phyloP scores from a whole-genome alignment of 2,888 invertebrate species.

The Pecten maximus region DNA sequence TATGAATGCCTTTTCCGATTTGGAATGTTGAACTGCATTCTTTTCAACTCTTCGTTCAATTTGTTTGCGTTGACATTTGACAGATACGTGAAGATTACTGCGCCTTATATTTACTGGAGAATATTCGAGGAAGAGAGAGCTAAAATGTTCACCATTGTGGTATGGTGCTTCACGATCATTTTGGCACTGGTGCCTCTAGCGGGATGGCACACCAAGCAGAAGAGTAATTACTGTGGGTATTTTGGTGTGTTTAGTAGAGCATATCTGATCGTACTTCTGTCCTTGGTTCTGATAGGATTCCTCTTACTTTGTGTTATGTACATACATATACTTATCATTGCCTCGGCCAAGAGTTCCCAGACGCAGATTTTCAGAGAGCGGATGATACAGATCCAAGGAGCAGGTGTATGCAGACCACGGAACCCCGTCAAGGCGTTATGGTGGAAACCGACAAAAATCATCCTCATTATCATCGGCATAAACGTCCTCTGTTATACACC shows the following conservation, averaged over 20 bases:
- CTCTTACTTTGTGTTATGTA: not conserved
- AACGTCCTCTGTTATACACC: slow-evolving; percentile 17
- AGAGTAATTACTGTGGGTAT: not conserved
- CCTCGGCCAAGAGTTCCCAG: not conserved
- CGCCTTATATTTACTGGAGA: not conserved
- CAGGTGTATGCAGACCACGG: not conserved
- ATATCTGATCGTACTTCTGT: not conserved
- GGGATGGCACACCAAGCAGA: not conserved
- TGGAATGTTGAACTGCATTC: not conserved
- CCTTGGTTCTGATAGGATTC: not conserved
- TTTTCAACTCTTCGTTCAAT: not conserved
- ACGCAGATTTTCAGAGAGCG: not conserved
- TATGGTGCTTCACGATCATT: not conserved
- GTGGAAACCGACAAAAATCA: slow-evolving; percentile 13
- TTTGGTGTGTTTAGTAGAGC: not conserved
- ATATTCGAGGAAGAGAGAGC: slow-evolving; percentile 15
- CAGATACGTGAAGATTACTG: not conserved
- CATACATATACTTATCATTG: slow-evolving; percentile 3
- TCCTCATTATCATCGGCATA: not conserved
- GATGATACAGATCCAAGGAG: not conserved
- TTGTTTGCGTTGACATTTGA: not conserved
- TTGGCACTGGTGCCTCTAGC: not conserved
- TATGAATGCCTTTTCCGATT: slow-evolving; percentile 17
- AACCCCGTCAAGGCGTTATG: not conserved
- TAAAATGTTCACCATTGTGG: not conserved